Evolutionary conservation across 2,113 vertebrate species (phyloP).

Genomic region (Desmodus rotundus): DNA sequence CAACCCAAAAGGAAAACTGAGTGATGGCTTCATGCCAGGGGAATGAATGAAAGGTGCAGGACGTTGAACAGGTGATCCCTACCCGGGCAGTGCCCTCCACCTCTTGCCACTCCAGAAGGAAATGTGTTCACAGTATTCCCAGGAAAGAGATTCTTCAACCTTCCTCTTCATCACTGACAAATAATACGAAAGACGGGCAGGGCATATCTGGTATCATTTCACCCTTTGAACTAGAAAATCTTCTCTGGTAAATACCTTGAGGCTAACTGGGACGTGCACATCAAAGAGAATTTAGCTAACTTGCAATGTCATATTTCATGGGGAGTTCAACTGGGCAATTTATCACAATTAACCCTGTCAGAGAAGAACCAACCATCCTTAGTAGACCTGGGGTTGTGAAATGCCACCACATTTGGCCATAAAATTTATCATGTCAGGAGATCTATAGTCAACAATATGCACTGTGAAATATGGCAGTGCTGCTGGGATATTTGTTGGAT

Average conservation of each 20-base stretch:
- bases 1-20: background rate
- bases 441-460: slow-evolving; percentile 59
- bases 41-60: background rate
- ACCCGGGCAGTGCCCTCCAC: background rate
- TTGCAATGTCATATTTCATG: slow-evolving; percentile 71
- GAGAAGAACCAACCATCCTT: slow-evolving; percentile 71
- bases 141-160: background rate
- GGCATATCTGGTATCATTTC: background rate
- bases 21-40: background rate
- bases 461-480: slow-evolving; percentile 66
- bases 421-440: slow-evolving; percentile 80
- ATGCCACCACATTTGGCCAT: slow-evolving; percentile 76
- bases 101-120: background rate
- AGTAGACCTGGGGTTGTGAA: slow-evolving; percentile 72
- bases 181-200: background rate
- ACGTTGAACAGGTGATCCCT: background rate
- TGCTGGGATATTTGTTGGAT: slow-evolving; percentile 75
- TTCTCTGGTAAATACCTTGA: slow-evolving; percentile 42
- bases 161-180: background rate
- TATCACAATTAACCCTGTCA: slow-evolving; percentile 78
- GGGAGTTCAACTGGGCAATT: slow-evolving; percentile 68
- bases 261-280: slow-evolving; percentile 34
- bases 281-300: slow-evolving; percentile 61
- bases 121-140: background rate
- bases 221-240: slow-evolving; percentile 25